These are phyloP conservation scores for Epinephelus moara DNA, from an alignment of 2,113 vertebrate genomes.

Conservation along the genomic window DNA sequence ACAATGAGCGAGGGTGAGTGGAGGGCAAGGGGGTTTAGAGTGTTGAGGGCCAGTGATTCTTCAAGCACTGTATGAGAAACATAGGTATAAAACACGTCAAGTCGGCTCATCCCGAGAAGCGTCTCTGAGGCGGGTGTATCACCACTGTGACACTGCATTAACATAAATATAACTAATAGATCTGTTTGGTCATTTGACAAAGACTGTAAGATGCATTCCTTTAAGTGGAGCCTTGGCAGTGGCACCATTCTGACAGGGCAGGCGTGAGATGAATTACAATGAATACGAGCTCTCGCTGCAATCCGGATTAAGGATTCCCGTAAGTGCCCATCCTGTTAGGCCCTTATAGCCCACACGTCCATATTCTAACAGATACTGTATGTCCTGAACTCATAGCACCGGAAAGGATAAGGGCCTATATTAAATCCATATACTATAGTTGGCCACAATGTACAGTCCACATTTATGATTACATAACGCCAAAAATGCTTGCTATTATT, in stretches of 20 bases:
- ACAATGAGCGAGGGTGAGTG: constrained; percentile 42
- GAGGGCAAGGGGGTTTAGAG: constrained; percentile 34
- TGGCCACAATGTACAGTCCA: neutral
- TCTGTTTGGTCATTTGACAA: constrained; percentile 35
- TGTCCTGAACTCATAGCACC: constrained; percentile 6
- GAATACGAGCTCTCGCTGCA: constrained; percentile 53
- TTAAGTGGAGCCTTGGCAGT: constrained; percentile 64
- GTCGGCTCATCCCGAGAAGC: neutral
- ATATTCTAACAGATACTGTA: constrained; percentile 24
- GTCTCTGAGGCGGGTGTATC: constrained; percentile 24
- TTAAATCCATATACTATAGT: neutral
- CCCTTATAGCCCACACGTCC: constrained; percentile 34
- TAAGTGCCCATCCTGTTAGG: constrained; percentile 48
- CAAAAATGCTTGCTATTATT: neutral
- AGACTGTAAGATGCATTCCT: constrained; percentile 52
- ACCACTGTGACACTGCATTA: constrained; percentile 41
- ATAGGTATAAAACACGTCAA: constrained; percentile 26
- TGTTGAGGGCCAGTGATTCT: constrained; percentile 28
- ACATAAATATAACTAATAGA: constrained; percentile 50
- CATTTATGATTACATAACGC: neutral
- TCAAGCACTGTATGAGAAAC: constrained; percentile 6
- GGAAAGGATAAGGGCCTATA: neutral
- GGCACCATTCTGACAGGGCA: constrained; percentile 57
- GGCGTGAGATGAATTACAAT: constrained; percentile 76
- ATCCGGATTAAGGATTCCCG: constrained; percentile 69